Evolutionary conservation across 2,113 vertebrate genomes (phyloP), one percentile per base, ranked within the genome.

Genomic region (Muscicapa adusta): DNA sequence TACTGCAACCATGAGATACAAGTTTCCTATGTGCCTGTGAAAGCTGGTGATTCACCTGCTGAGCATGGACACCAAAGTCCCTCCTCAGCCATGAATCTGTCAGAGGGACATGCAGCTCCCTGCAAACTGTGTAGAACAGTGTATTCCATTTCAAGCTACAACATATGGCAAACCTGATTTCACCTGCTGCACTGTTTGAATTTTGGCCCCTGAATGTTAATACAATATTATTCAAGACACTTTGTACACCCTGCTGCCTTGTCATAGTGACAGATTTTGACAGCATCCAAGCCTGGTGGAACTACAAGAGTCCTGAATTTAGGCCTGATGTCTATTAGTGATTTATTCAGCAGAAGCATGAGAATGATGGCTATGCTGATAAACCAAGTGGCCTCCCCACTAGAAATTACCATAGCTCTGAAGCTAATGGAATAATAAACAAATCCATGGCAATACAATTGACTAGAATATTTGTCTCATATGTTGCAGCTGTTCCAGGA

Each of bases 181-280:
- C 38, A 76, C 5, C 33, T 0, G 0, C 66, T 42, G 43, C 38
- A 24, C 40, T 4, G 6, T 20, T 60, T 47, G 65, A 40, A 50
- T 26, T 87, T 88, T 6, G 4, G 14, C 51, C 24, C 1, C 1
- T 23, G 56, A 74, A 74, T 48, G 51, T 60, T 62, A 83, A 74
- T 7, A 17, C 24, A 47, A 0, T 26, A n/a, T 50, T 66, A 79
- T 5, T 36, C 34, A 77, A 77, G 88, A 66, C 18, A 54, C 34
- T 83, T 74, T 70, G 58, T 31, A 62, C 10, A 80, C 50, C 38
- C 38, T 66, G 71, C 38, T 66, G 62, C 34, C 54, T 15, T 50
- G 29, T 48, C 51, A 65, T 36, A 58, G 51, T 48, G 67, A 47
- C 29, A 90, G 56, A 66, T 63, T 58, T 13, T 51, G 85, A 76